A percentile compares a stretch with the other conserved stretches of the same genome.
phyloP scores from a whole-genome alignment of 2,888 invertebrate genomes.

The Euplexia lucipara region DNA sequence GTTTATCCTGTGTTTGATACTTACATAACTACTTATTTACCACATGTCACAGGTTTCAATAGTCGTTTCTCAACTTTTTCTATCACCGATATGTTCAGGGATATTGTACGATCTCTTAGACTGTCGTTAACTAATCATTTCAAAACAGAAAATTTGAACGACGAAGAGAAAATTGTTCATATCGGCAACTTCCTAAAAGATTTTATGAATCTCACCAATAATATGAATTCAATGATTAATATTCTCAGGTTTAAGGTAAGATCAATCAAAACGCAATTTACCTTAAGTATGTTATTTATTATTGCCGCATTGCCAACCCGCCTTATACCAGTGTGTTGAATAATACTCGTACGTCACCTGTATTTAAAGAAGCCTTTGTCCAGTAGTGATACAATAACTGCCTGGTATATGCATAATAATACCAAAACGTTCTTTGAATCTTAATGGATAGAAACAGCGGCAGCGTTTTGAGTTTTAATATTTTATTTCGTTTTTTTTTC shows the following conservation, averaged over 20 bases:
- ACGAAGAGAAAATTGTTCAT: conserved; percentile 13
- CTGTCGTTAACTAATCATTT: not conserved
- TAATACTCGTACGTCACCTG: too few relatives aligned
- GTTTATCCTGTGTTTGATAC: rapidly evolving
- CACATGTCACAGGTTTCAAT: not conserved
- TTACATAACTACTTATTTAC: not conserved
- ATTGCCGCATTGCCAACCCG: too few relatives aligned
- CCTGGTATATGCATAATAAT: too few relatives aligned
- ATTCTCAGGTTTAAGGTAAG: not conserved
- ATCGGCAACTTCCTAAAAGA: not conserved
- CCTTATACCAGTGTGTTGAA: too few relatives aligned
- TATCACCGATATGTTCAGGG: conserved; percentile 1
- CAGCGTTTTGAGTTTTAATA: too few relatives aligned
- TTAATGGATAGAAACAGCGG: too few relatives aligned
- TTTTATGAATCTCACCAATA: not conserved
- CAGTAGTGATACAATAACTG: too few relatives aligned
- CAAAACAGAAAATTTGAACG: not conserved
- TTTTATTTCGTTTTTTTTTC: not conserved
- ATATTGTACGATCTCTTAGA: not conserved
- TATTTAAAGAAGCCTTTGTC: too few relatives aligned
- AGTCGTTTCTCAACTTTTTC: conserved; percentile 2
- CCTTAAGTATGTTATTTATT: too few relatives aligned
- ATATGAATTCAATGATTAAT: not conserved
- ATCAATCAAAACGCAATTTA: too few relatives aligned
- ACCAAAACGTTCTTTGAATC: too few relatives aligned